Base-by-base conservation (phyloP, 2,113 vertebrate genomes). In the Hemiscyllium ocellatum region DNA sequence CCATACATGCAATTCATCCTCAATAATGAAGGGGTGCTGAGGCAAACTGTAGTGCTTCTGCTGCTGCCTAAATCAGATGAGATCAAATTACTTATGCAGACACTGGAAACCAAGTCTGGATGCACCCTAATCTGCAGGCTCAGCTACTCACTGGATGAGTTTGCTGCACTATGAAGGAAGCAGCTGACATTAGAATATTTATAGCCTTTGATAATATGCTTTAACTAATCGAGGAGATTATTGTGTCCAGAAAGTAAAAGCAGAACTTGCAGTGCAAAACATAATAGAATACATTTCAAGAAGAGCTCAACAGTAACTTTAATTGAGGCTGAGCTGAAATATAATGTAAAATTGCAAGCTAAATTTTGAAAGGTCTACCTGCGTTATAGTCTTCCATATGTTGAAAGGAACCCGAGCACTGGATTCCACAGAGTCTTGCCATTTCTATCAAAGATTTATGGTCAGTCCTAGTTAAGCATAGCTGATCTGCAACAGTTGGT, bases 401-500 rank as follows among this genome's bases (percentile, higher is more conserved):
- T 91, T 91, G 87, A 56, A 91, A 93, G n/a, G n/a, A 68, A 68
- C n/a, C 19, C 26, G 2, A 66, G 33, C 33, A 66, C 26, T 68
- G 66, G 65, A 93, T 93, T 65, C 61, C 89, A 93, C 6, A 66
- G n/a, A 93, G 15, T 65, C 87, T 65, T 91, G 56, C 29, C 56
- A 91, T 91, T 61, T 37, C 89, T 66, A 24, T 68, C 87, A 33
- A 37, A 33, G 89, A 65, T 66, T 93, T 93, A 93, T 93, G 65
- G 37, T 22, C 33, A n/a, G 13, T 33, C 17, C 61, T 93, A 3
- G 89, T 65, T 93, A n/a, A 93, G 66, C 61, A 68, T n/a, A 66
- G 61, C 61, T 93, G 89, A 65, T 93, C 89, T 93, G 89, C n/a
- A 66, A 68, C 89, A 93, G 61, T 93, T 93, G 89, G 89, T 22